These are phyloP conservation scores for Isurus oxyrinchus DNA, from an alignment of 2,113 vertebrate genomes.

Conservation along the genomic window DNA sequence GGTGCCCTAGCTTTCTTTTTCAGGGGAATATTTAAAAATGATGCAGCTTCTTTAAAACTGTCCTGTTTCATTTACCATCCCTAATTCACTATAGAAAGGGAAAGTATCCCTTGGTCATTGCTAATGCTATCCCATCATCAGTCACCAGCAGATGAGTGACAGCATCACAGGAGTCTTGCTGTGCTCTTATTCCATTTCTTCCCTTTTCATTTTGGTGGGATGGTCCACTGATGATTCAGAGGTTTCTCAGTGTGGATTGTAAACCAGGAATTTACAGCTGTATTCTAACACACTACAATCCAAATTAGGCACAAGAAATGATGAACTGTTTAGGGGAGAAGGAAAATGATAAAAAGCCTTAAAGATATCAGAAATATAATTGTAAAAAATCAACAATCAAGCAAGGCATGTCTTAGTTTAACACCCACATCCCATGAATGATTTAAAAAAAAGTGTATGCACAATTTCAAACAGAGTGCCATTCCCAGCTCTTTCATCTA, in stretches of 20 bases:
- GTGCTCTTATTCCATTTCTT: neutral
- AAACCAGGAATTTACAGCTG: neutral
- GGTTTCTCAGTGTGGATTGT: neutral
- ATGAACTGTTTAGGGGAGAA: neutral
- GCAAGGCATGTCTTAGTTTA: neutral
- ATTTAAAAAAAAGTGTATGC: constrained; percentile 40
- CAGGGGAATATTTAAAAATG: too few relatives aligned
- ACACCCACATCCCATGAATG: neutral
- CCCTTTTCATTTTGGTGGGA: neutral
- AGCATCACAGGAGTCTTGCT: neutral
- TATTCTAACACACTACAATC: neutral
- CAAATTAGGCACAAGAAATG: neutral
- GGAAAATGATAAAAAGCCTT: neutral
- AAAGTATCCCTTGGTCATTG: neutral
- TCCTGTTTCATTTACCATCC: neutral
- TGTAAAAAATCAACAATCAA: neutral
- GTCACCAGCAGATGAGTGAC: neutral
- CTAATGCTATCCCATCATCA: neutral
- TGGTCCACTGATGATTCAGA: neutral
- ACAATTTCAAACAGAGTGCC: constrained; percentile 60
- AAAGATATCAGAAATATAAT: neutral
- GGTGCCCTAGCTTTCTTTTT: too few relatives aligned
- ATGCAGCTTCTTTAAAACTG: too few relatives aligned
- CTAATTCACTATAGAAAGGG: neutral
- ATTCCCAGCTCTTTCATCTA: constrained; percentile 49